phyloP scores from a whole-genome alignment of 1,140 invertebrate genomes.

The Drosophila subpulchrella region DNA sequence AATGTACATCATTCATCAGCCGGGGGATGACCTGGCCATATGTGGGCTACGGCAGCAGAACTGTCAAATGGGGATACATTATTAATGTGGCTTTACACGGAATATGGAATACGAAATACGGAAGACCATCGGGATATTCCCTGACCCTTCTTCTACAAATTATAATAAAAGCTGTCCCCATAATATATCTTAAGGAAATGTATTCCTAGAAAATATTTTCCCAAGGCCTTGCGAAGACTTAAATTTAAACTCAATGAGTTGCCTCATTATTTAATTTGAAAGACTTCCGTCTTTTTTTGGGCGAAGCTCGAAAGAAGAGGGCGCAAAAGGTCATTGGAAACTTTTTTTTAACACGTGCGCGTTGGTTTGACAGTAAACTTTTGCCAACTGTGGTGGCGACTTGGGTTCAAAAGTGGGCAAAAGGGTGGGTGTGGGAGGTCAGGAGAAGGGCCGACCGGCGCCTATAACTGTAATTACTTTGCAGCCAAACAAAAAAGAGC shows the following conservation, averaged over 20 bases:
- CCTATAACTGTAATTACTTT: slow-evolving; percentile 72
- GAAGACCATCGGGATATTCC: background rate
- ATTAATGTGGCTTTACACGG: slow-evolving; percentile 11
- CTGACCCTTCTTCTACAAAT: background rate
- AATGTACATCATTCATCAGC: slow-evolving; percentile 13
- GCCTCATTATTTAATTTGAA: slow-evolving; percentile 13
- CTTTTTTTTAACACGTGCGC: slow-evolving; percentile 64
- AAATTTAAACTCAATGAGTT: background rate
- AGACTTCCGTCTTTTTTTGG: slow-evolving; percentile 1
- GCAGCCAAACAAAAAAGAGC: slow-evolving; percentile 40
- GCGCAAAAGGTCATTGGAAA: slow-evolving; percentile 33
- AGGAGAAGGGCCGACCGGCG: slow-evolving; percentile 37
- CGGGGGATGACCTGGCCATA: background rate
- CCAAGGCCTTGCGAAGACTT: background rate
- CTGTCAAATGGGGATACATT: slow-evolving; percentile 10
- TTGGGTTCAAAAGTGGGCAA: background rate
- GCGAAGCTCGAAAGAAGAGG: background rate
- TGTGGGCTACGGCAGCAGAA: background rate
- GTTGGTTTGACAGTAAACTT: slow-evolving; percentile 65
- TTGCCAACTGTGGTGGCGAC: slow-evolving; percentile 13
- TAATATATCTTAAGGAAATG: no score
- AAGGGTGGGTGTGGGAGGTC: background rate
- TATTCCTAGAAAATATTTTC: no score
- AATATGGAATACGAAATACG: background rate
- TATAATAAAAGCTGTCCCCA: background rate